Percentiles rank a stretch among this genome's conserved stretches.
Evolutionary conservation across 1,140 invertebrate species (phyloP).

Genomic region (Hestina assimilis): DNA sequence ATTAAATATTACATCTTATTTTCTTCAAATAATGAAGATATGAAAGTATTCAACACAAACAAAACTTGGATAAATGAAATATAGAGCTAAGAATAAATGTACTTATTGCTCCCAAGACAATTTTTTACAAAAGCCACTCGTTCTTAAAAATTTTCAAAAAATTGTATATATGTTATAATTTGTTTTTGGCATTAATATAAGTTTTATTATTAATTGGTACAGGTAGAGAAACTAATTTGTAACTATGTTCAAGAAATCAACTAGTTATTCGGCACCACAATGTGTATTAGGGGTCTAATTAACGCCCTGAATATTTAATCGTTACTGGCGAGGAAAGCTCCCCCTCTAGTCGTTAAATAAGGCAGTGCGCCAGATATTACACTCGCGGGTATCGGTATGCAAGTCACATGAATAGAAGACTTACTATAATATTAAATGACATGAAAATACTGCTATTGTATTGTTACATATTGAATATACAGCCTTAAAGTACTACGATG

Average conservation of each 20-base stretch:
- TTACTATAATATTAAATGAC: neutral
- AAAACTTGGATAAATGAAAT: too few relatives aligned
- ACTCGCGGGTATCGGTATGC: neutral
- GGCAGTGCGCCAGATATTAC: conserved; percentile 10
- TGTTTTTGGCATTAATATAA: too few relatives aligned
- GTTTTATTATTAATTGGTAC: too few relatives aligned
- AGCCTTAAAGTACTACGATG: neutral
- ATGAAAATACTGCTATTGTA: neutral
- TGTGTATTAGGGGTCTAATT: conserved; percentile 17
- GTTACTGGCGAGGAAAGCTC: conserved; percentile 20
- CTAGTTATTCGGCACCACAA: neutral
- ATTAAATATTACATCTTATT: neutral
- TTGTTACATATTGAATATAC: neutral
- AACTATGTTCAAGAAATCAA: conserved; percentile 3
- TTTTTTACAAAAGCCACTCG: too few relatives aligned
- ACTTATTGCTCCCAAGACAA: too few relatives aligned
- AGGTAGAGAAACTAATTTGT: too few relatives aligned
- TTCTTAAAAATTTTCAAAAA: too few relatives aligned
- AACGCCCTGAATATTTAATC: conserved; percentile 19
- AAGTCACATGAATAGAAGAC: neutral
- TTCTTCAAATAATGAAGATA: conserved; percentile 5
- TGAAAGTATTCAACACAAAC: neutral
- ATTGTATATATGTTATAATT: too few relatives aligned
- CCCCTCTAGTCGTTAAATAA: conserved; percentile 19
- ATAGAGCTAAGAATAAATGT: too few relatives aligned